Evolutionary conservation across 2,797 vertebrate genomes (phyloP), one percentile per base, ranked within the genome.

Genomic region (Apogon talboti): DNA sequence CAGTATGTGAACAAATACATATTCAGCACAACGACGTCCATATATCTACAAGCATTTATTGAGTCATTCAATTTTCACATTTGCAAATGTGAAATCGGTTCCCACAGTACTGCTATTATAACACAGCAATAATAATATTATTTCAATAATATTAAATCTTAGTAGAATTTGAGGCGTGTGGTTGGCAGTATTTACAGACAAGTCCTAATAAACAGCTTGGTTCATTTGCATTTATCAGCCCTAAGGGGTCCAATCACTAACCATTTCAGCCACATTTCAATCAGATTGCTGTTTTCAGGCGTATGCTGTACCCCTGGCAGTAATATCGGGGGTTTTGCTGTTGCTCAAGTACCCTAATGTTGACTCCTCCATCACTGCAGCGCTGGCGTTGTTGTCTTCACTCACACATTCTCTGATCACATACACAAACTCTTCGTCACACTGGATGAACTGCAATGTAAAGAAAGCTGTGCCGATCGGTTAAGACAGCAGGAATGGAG

Each of bases 171-270:
- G 65, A 58, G 24, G 13, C 61, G 51, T 50, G 16, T 61, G 41
- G 45, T 40, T 63, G 58, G 53, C 42, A 30, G 71, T 51, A 57
- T 84, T 83, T 79, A 81, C 71, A 80, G 68, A 83, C 74, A 79
- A 65, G 66, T 66, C 50, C 71, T 78, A 67, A 48, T 35, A 71
- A 82, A 75, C 89, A 86, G 79, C 78, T 82, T 68, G 78, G 77
- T 82, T 87, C 78, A 84, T 74, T 63, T 64, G 16, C 73, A 84
- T 90, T 90, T 89, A 92, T 86, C 76, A 71, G 55, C 70, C 82
- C 81, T 82, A 13, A 54, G 67, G 85, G 86, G 69, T 86, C 87
- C 76, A 85, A 87, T 85, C 74, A 82, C 84, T 85, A 51, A n/a
- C n/a, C n/a, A n/a, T n/a, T n/a, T n/a, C n/a, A n/a, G n/a, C n/a